These are phyloP conservation scores for Lymantria monacha DNA, from an alignment of 2,888 invertebrate species.

Conservation along the genomic window DNA sequence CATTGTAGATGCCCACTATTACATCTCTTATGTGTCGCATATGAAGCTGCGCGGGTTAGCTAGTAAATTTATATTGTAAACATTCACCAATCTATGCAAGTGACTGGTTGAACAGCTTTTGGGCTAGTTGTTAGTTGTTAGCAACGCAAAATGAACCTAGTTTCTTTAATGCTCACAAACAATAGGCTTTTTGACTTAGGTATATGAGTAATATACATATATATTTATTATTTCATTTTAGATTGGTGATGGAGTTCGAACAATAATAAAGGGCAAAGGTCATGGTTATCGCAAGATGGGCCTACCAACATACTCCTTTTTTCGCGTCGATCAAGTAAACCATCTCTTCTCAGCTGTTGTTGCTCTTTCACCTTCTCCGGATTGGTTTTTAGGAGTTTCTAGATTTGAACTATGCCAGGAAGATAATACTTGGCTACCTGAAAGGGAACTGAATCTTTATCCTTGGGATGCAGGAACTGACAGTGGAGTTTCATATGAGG, in stretches of 20 bases:
- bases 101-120: too few species aligned
- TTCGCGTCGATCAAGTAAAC: slow-evolving; percentile 60
- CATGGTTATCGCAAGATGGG: slow-evolving; percentile 67
- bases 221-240: slow-evolving; percentile 19
- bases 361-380: slow-evolving; percentile 85
- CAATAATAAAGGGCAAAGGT: slow-evolving; percentile 71
- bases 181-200: too few species aligned
- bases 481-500: slow-evolving; percentile 94
- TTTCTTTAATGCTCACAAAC: too few species aligned
- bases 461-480: slow-evolving; percentile 99
- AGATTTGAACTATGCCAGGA: slow-evolving; percentile 92
- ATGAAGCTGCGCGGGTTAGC: too few species aligned
- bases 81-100: too few species aligned
- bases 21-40: too few species aligned
- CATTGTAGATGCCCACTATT: too few species aligned
- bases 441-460: slow-evolving; percentile 91
- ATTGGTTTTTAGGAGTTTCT: slow-evolving; percentile 97
- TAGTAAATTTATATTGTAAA: too few species aligned
- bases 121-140: too few species aligned
- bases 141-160: too few species aligned
- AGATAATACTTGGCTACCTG: slow-evolving; percentile 94
- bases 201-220: too few species aligned
- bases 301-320: slow-evolving; percentile 61
- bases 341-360: slow-evolving; percentile 62
- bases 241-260: slow-evolving; percentile 68